phyloP scores from a whole-genome alignment of 35 echinoderm and acorn worm species.

The Stichopus chloronotus region DNA sequence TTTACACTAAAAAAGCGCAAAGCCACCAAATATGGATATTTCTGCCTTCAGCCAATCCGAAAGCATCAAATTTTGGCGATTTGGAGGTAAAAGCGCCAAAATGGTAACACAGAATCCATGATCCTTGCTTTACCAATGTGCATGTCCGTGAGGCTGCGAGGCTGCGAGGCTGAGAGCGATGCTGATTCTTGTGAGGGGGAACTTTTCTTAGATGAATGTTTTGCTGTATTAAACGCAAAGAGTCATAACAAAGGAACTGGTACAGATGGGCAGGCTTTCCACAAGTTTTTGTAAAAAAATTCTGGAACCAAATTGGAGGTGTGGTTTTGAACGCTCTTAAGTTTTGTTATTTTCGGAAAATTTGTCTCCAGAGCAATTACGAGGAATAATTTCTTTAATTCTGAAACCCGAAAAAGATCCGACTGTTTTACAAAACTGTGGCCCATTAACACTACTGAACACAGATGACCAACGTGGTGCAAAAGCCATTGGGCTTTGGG shows the following conservation, averaged over 20 bases:
- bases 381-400: constrained; percentile 32
- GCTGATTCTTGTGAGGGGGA: background rate
- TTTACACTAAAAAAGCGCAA: too few species aligned
- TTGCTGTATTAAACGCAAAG: background rate
- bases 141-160: too few species aligned
- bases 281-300: constrained; percentile 39
- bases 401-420: constrained; percentile 27
- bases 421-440: background rate
- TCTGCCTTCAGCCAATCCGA: too few species aligned
- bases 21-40: too few species aligned
- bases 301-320: constrained; percentile 7
- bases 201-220: background rate
- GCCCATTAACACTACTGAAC: constrained; percentile 32
- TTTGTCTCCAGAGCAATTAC: background rate
- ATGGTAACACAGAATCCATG: too few species aligned
- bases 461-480: constrained; percentile 36
- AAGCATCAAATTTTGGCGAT: too few species aligned
- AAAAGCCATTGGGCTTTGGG: constrained; percentile 46
- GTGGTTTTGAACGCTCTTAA: background rate
- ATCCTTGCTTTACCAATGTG: too few species aligned
- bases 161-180: too few species aligned
- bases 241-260: background rate
- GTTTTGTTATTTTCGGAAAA: background rate
- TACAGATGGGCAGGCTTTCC: constrained; percentile 18
- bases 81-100: too few species aligned